A percentile compares a stretch with the other conserved stretches of the same genome.
These are phyloP conservation scores for Leptestheria dahalacensis DNA, from an alignment of 1,140 invertebrate genomes.

Conservation along the genomic window DNA sequence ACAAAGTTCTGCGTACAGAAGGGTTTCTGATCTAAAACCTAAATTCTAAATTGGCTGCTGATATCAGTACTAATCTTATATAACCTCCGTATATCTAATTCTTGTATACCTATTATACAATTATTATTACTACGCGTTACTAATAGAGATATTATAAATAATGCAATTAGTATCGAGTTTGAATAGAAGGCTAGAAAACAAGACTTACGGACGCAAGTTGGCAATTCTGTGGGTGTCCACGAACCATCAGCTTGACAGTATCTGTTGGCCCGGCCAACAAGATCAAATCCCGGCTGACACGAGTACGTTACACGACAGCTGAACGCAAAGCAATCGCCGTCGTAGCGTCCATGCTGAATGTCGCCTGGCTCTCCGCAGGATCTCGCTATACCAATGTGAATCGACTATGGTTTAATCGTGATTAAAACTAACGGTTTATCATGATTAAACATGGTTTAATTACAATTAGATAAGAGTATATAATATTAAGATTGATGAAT, in stretches of 20 bases:
- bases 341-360: constrained; percentile 76
- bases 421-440: background rate
- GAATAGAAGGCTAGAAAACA: constrained; percentile 14
- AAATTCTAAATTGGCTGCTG: no score
- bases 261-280: constrained; percentile 65
- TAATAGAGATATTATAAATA: no score
- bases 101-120: no score
- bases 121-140: no score
- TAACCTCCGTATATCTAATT: no score
- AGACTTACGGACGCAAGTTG: constrained; percentile 64
- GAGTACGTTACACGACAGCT: constrained; percentile 80
- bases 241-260: constrained; percentile 68
- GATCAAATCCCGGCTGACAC: constrained; percentile 81
- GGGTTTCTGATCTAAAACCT: no score
- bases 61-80: no score
- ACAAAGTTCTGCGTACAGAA: no score
- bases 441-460: no score
- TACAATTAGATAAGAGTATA: no score
- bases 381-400: constrained; percentile 39
- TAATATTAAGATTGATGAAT: no score
- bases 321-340: constrained; percentile 81
- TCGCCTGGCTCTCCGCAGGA: constrained; percentile 74
- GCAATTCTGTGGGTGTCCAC: constrained; percentile 73
- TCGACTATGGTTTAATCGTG: background rate
- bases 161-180: no score